phyloP scores from a whole-genome alignment of 2,113 vertebrate genomes.

The Lasiurus borealis region DNA sequence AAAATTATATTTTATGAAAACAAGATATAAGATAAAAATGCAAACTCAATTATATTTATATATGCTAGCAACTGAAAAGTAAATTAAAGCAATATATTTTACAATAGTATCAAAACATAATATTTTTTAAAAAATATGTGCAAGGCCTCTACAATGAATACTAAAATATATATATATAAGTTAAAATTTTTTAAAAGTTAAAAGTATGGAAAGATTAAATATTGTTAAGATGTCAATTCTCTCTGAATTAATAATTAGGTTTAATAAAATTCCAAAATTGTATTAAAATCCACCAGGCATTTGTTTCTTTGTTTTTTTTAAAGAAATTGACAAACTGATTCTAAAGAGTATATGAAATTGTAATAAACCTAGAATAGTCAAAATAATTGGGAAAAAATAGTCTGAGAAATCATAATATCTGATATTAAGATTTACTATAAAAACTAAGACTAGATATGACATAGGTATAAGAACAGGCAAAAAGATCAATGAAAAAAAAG shows the following conservation, averaged over 20 bases:
- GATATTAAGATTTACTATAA: neutral
- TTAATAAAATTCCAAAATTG: neutral
- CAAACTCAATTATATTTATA: constrained; percentile 11
- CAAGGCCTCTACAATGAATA: neutral
- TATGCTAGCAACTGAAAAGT: neutral
- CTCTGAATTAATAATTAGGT: neutral
- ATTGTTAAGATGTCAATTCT: constrained; percentile 7
- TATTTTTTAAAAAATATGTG: neutral
- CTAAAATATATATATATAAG: neutral
- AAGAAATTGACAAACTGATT: constrained; percentile 33
- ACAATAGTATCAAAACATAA: neutral
- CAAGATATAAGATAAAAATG: neutral
- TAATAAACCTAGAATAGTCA: neutral
- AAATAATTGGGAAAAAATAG: neutral
- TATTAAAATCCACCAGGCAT: neutral
- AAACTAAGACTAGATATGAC: neutral
- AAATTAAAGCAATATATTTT: neutral
- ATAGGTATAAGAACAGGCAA: neutral
- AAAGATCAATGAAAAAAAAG: constrained; percentile 3
- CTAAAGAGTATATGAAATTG: constrained; percentile 2
- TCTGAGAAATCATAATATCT: constrained; percentile 33
- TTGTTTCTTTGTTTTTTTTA: neutral
- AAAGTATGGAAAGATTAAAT: constrained; percentile 21
- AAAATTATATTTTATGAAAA: constrained; percentile 49
- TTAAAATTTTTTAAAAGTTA: neutral